Percentiles rank a stretch among this genome's conserved stretches.
Evolutionary conservation across 2,888 invertebrate species (phyloP).

Genomic region (Plemyria rubiginata): DNA sequence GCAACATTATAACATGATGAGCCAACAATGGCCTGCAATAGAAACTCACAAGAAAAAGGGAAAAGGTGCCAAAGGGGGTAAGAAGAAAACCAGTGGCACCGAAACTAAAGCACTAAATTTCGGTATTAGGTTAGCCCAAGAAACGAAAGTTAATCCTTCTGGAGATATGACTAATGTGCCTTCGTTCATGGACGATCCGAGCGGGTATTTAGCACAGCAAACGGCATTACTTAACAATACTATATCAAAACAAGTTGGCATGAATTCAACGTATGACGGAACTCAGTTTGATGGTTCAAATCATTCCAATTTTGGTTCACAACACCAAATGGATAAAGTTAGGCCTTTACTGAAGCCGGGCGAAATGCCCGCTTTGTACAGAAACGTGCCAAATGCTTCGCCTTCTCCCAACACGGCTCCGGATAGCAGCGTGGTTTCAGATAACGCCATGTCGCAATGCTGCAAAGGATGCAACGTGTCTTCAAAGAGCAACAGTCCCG

Average conservation of each 20-base stretch:
- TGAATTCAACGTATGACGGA: slow-evolving; percentile 64
- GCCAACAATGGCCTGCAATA: slow-evolving; percentile 74
- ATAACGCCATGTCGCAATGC: slow-evolving; percentile 66
- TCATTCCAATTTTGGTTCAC: slow-evolving; percentile 49
- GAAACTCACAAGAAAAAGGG: slow-evolving; percentile 81
- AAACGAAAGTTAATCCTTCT: slow-evolving; percentile 72
- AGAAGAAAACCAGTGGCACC: slow-evolving; percentile 72
- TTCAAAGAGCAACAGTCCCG: slow-evolving; percentile 72
- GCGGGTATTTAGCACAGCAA: slow-evolving; percentile 95
- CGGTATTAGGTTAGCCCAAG: slow-evolving; percentile 66
- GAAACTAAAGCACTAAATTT: slow-evolving; percentile 66
- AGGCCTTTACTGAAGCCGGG: slow-evolving; percentile 57
- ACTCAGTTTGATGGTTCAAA: slow-evolving; percentile 64
- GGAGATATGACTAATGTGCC: slow-evolving; percentile 85
- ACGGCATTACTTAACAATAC: slow-evolving; percentile 94
- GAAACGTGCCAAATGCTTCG: slow-evolving; percentile 69
- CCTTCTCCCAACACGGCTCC: slow-evolving; percentile 77
- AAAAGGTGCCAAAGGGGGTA: slow-evolving; percentile 83
- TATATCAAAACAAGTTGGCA: slow-evolving; percentile 88
- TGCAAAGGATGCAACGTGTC: slow-evolving; percentile 82
- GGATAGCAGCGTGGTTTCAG: slow-evolving; percentile 75
- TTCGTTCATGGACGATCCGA: slow-evolving; percentile 96
- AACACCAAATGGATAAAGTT: slow-evolving; percentile 63
- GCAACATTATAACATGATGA: slow-evolving; percentile 84
- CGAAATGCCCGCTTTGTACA: slow-evolving; percentile 63